Conservation (phyloP, 2,113 vertebrate genomes). For the Phrynocephalus versicolor region DNA sequence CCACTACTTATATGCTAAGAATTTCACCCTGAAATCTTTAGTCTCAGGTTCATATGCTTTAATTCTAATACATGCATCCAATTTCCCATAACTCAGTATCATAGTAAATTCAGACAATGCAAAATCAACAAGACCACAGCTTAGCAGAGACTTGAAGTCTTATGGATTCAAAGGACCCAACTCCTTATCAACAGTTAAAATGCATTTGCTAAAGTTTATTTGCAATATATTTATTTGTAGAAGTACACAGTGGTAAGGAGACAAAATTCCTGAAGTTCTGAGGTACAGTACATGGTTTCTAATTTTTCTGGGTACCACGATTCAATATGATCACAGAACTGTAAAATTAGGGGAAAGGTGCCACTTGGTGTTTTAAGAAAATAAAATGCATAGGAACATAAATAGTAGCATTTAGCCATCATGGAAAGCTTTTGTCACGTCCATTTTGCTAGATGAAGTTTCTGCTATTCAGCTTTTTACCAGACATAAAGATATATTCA, state of each 20-base stretch:
- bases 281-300: conserved; percentile 15
- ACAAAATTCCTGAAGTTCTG: conserved; percentile 6
- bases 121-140: conserved; percentile 1
- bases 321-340: conserved; percentile 33
- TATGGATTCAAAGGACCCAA: background rate
- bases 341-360: conserved; percentile 15
- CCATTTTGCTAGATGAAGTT: conserved; percentile 42
- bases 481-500: conserved; percentile 55
- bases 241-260: conserved; percentile 21
- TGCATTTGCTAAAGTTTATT: conserved; percentile 7
- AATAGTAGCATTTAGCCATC: conserved; percentile 48
- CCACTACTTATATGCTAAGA: background rate
- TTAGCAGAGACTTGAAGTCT: background rate
- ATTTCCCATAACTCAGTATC: conserved; percentile 19
- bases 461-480: conserved; percentile 54
- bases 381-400: conserved; percentile 40
- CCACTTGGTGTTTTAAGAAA: conserved; percentile 18
- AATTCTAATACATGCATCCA: conserved; percentile 3
- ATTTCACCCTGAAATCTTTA: conserved; percentile 5
- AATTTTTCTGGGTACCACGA: background rate
- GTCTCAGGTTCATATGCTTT: background rate
- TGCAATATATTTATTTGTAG: conserved; percentile 18
- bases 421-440: conserved; percentile 50
- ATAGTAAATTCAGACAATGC: conserved; percentile 21
- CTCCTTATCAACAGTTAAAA: background rate